Percentiles rank a stretch among this genome's conserved stretches.
Conservation (phyloP, 2,113 vertebrate genomes). For the Nanorana parkeri region DNA sequence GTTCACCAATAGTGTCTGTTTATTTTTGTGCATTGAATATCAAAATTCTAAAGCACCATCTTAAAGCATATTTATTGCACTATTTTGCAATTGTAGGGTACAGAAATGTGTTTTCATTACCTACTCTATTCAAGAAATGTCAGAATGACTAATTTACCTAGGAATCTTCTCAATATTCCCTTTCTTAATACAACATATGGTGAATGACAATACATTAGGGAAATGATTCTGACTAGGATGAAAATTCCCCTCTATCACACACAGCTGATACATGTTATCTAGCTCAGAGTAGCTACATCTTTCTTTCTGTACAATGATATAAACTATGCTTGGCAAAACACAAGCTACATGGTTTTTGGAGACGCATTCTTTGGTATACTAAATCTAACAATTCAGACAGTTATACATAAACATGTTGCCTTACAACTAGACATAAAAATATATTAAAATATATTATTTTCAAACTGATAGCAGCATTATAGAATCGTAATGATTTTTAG, state of each 20-base stretch:
- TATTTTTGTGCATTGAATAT: background rate
- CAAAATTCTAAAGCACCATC: slow-evolving; percentile 10
- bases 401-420: background rate
- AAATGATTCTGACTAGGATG: slow-evolving; percentile 39
- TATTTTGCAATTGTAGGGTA: background rate
- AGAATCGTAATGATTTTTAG: too few species aligned
- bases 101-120: slow-evolving; percentile 43
- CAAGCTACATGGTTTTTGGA: background rate
- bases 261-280: slow-evolving; percentile 18
- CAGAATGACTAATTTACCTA: slow-evolving; percentile 35
- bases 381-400: background rate
- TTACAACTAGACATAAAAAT: background rate
- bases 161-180: slow-evolving; percentile 25
- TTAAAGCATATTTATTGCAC: slow-evolving; percentile 37
- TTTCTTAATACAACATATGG: slow-evolving; percentile 47
- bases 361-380: background rate
- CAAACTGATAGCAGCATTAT: too few species aligned
- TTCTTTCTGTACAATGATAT: slow-evolving; percentile 13
- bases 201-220: slow-evolving; percentile 49
- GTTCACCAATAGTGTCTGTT: slow-evolving; percentile 19
- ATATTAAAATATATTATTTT: too few species aligned
- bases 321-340: background rate
- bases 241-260: slow-evolving; percentile 40
- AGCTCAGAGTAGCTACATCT: slow-evolving; percentile 5
- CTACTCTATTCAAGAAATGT: slow-evolving; percentile 38